Conservation (phyloP, 1,140 invertebrate genomes). For the Pachypsylla venusta region DNA sequence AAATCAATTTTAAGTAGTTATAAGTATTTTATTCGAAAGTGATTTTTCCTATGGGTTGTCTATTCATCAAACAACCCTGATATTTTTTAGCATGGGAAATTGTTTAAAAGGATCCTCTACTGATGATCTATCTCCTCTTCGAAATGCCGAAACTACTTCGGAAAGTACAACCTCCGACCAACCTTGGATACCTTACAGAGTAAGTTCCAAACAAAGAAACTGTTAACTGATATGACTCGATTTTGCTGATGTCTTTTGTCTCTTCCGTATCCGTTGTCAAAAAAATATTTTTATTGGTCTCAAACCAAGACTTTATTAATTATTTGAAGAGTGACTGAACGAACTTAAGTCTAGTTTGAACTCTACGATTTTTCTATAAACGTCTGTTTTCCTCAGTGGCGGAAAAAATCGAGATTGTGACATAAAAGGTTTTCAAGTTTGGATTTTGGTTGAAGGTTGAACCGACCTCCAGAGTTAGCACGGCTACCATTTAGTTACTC, state of each 20-base stretch:
- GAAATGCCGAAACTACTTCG: slow-evolving; percentile 37
- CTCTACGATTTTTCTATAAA: too few species aligned
- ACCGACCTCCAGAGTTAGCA: too few species aligned
- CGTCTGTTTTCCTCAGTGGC: too few species aligned
- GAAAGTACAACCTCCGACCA: slow-evolving; percentile 36
- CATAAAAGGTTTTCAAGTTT: too few species aligned
- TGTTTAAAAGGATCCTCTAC: slow-evolving; percentile 41
- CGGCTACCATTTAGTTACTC: too few species aligned
- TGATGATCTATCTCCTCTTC: slow-evolving; percentile 44
- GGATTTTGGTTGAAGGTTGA: too few species aligned
- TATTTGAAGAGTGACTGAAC: neutral
- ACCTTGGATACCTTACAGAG: slow-evolving; percentile 35
- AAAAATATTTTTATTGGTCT: neutral
- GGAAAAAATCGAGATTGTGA: too few species aligned
- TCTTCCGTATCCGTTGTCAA: neutral
- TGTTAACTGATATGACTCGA: neutral
- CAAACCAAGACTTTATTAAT: neutral
- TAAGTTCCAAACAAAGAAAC: too few species aligned
- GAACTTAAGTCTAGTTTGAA: too few species aligned
- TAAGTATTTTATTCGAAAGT: too few species aligned
- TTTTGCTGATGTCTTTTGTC: neutral
- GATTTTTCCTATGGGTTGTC: slow-evolving; percentile 7
- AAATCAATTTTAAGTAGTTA: too few species aligned
- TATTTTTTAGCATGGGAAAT: slow-evolving; percentile 37
- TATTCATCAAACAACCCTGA: neutral